Evolutionary conservation across 1,140 invertebrate genomes (phyloP).

Genomic region (Brachionus rotundiformis): DNA sequence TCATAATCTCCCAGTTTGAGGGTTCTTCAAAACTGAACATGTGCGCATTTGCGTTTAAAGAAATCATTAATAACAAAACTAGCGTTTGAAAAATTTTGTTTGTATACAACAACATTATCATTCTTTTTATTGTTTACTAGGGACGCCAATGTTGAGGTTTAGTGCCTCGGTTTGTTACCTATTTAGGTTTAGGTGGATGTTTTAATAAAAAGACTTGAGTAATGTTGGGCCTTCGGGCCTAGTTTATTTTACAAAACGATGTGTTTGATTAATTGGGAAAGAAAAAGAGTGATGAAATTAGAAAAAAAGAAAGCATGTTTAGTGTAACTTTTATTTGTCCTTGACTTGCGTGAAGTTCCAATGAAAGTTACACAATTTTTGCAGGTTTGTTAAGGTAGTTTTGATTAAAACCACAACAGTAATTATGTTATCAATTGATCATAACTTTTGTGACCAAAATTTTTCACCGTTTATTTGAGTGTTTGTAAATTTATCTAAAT

Average conservation of each 20-base stretch:
- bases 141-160: slow-evolving; percentile 26
- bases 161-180: background rate
- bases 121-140: background rate
- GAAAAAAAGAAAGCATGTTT: background rate
- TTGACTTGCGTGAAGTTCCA: background rate
- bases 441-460: too few species aligned
- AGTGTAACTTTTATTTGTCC: background rate
- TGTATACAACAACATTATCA: slow-evolving; percentile 11
- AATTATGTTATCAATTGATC: too few species aligned
- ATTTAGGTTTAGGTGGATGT: background rate
- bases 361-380: too few species aligned
- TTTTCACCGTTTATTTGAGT: too few species aligned
- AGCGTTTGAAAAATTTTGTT: background rate
- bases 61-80: background rate
- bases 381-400: background rate
- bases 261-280: background rate
- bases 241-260: too few species aligned
- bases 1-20: background rate
- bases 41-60: slow-evolving; percentile 8
- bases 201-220: background rate
- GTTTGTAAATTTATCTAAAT: too few species aligned
- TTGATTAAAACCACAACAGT: background rate
- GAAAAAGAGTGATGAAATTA: background rate
- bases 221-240: background rate
- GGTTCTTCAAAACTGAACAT: slow-evolving; percentile 7